Percentiles rank a stretch among this genome's conserved stretches.
These are phyloP conservation scores for Achlya flavicornis DNA, from an alignment of 2,888 invertebrate species.

Conservation along the genomic window DNA sequence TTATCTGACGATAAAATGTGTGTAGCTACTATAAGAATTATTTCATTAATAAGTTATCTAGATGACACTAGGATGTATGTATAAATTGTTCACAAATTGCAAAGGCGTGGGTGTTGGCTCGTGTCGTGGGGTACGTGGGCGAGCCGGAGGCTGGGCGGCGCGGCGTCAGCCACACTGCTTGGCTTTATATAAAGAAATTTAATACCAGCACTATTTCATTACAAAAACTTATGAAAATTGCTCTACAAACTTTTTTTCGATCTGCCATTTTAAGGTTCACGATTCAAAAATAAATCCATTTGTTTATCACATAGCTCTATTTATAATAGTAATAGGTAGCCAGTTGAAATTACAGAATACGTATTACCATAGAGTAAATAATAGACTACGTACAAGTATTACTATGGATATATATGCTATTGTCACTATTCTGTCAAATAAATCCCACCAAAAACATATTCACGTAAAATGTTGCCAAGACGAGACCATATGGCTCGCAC, in stretches of 20 bases:
- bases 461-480: too few relatives aligned
- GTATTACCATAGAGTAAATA: too few relatives aligned
- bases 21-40: constrained; percentile 17
- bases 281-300: too few relatives aligned
- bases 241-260: background rate
- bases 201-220: constrained; percentile 30
- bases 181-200: constrained; percentile 31
- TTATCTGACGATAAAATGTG: too few relatives aligned
- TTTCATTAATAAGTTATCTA: constrained; percentile 29
- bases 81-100: constrained; percentile 8
- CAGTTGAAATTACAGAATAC: too few relatives aligned
- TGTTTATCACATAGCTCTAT: too few relatives aligned
- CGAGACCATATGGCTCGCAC: too few relatives aligned
- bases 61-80: constrained; percentile 21
- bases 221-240: constrained; percentile 5
- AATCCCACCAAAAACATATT: too few relatives aligned
- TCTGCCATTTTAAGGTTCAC: background rate
- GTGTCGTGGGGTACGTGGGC: constrained; percentile 7
- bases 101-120: constrained; percentile 14
- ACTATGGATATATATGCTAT: too few relatives aligned
- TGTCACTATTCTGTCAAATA: too few relatives aligned
- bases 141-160: constrained; percentile 9
- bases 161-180: constrained; percentile 12
- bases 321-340: too few relatives aligned
- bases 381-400: too few relatives aligned